A percentile compares a stretch with the other conserved stretches of the same genome.
These are phyloP conservation scores for Autographa pulchrina DNA, from an alignment of 2,888 invertebrate genomes.

Conservation along the genomic window DNA sequence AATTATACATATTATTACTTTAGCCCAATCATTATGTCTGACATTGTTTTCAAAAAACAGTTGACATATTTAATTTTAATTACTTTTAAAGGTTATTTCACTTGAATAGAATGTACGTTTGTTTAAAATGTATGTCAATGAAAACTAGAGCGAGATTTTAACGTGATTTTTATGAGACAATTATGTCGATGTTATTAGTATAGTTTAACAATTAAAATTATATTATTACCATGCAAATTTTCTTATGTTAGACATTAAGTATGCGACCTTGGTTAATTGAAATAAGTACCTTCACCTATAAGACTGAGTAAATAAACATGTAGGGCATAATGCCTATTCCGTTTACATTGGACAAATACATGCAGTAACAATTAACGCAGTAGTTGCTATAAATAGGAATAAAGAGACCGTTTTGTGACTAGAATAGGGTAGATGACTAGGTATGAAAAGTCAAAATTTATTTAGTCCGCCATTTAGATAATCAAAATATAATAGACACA, in stretches of 20 bases:
- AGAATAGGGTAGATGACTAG: too few relatives aligned
- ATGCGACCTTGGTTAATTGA: slow-evolving; percentile 7
- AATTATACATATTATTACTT: slow-evolving; percentile 42
- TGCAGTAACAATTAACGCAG: neutral
- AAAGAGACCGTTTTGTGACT: neutral
- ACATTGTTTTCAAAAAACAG: slow-evolving; percentile 54
- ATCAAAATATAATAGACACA: too few relatives aligned
- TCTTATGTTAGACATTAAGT: neutral
- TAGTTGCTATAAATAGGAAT: neutral
- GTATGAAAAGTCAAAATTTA: too few relatives aligned
- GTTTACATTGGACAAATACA: slow-evolving; percentile 21
- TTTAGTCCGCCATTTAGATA: too few relatives aligned
- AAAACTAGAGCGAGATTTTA: slow-evolving; percentile 14
- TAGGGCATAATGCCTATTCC: slow-evolving; percentile 6
- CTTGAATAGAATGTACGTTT: slow-evolving; percentile 19
- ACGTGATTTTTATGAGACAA: neutral
- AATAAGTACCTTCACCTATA: slow-evolving; percentile 16
- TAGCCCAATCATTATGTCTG: slow-evolving; percentile 49
- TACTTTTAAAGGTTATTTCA: slow-evolving; percentile 19
- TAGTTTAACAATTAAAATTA: too few relatives aligned
- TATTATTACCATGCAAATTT: too few relatives aligned
- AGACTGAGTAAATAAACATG: slow-evolving; percentile 20
- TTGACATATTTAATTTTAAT: slow-evolving; percentile 51
- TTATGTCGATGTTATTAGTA: neutral
- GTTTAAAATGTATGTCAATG: slow-evolving; percentile 30